Percentiles rank a stretch among this genome's conserved stretches.
phyloP scores from a whole-genome alignment of 1,140 invertebrate genomes.

The Rhyacophila brunnea region DNA sequence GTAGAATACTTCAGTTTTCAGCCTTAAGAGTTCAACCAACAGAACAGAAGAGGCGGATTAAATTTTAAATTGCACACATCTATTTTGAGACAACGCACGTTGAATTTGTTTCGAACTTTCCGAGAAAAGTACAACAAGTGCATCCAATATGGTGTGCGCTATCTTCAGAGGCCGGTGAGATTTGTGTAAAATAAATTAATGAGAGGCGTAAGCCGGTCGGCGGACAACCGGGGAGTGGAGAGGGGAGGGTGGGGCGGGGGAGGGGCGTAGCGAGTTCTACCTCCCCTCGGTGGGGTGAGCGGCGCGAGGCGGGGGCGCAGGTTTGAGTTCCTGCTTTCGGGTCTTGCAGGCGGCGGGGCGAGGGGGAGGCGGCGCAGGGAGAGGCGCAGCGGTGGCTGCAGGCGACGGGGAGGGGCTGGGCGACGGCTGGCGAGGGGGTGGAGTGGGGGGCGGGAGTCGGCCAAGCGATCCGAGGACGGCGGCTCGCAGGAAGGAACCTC shows the following conservation, averaged over 20 bases:
- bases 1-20: no score
- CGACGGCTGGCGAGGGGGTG: constrained; percentile 44
- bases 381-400: constrained; percentile 29
- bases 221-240: neutral
- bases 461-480: constrained; percentile 32
- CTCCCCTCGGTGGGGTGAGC: constrained; percentile 26
- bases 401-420: constrained; percentile 43
- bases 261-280: constrained; percentile 2
- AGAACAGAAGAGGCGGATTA: no score
- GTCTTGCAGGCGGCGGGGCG: constrained; percentile 18
- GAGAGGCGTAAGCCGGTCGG: no score
- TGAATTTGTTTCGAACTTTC: no score
- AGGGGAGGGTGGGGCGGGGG: neutral
- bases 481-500: constrained; percentile 38
- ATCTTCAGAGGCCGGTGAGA: no score
- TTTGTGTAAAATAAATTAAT: no score
- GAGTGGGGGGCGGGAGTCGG: constrained; percentile 39
- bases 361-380: constrained; percentile 5
- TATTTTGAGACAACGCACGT: no score
- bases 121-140: no score
- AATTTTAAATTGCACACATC: no score
- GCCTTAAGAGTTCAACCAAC: no score
- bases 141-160: no score
- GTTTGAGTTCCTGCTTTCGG: constrained; percentile 36
- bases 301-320: constrained; percentile 20